These are phyloP conservation scores for Latrodectus geometricus DNA, from an alignment of 1,140 invertebrate genomes.

Conservation along the genomic window DNA sequence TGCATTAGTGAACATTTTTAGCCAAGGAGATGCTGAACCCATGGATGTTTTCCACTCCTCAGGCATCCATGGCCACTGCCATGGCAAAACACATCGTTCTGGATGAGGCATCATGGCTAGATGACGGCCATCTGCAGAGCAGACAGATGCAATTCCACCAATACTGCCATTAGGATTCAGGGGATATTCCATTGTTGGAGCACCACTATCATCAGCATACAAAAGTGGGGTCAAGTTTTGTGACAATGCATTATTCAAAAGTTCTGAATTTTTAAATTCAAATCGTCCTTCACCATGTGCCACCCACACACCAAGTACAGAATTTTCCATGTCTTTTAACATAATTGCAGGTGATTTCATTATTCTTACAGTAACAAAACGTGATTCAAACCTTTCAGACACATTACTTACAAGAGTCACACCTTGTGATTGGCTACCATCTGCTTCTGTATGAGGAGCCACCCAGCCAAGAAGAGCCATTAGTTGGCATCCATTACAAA, in stretches of 20 bases:
- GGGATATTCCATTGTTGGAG: slow-evolving; percentile 85
- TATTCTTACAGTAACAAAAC: slow-evolving; percentile 88
- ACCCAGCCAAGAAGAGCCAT: slow-evolving; percentile 81
- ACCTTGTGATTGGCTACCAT: slow-evolving; percentile 69
- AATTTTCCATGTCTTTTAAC: slow-evolving; percentile 86
- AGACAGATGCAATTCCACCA: slow-evolving; percentile 87
- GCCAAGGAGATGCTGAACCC: slow-evolving; percentile 83
- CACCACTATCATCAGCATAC: slow-evolving; percentile 85
- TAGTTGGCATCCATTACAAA: slow-evolving; percentile 97
- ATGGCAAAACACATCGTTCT: slow-evolving; percentile 85
- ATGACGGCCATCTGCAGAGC: slow-evolving; percentile 90
- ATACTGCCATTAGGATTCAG: slow-evolving; percentile 93
- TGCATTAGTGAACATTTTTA: slow-evolving; percentile 91
- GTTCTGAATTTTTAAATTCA: slow-evolving; percentile 26
- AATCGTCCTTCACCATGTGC: slow-evolving; percentile 95
- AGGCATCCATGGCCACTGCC: slow-evolving; percentile 86
- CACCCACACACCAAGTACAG: slow-evolving; percentile 91
- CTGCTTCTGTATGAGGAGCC: slow-evolving; percentile 61
- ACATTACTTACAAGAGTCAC: slow-evolving; percentile 86
- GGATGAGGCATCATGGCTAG: slow-evolving; percentile 99
- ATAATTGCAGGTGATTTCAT: slow-evolving; percentile 82
- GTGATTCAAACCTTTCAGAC: slow-evolving; percentile 91
- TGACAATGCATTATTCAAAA: slow-evolving; percentile 69
- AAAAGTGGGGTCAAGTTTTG: slow-evolving; percentile 80
- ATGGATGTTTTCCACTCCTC: slow-evolving; percentile 70